These are phyloP conservation scores for Leucania comma DNA, from an alignment of 2,888 invertebrate genomes.

Conservation along the genomic window DNA sequence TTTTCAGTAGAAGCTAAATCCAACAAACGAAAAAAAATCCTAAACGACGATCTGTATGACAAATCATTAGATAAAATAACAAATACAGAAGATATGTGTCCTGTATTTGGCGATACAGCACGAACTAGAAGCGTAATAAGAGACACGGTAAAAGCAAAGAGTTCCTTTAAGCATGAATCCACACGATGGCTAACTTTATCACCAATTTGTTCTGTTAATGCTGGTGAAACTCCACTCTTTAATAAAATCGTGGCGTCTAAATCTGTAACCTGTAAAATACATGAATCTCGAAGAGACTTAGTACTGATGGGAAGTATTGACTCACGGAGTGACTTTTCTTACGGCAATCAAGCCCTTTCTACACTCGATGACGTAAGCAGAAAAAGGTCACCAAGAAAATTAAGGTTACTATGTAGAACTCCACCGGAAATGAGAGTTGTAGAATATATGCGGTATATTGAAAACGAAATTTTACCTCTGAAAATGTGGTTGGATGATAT, in stretches of 20 bases:
- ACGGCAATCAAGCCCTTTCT: slow-evolving; percentile 27
- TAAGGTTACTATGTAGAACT: slow-evolving; percentile 53
- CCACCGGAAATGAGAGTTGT: slow-evolving; percentile 77
- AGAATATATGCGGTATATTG: slow-evolving; percentile 75
- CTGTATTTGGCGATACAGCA: slow-evolving; percentile 4
- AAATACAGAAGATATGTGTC: slow-evolving; percentile 54
- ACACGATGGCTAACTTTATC: slow-evolving; percentile 71
- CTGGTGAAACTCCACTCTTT: slow-evolving; percentile 59
- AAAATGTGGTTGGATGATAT: slow-evolving; percentile 79
- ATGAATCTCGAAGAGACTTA: slow-evolving; percentile 49
- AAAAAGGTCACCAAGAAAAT: slow-evolving; percentile 19
- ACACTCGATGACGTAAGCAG: slow-evolving; percentile 24
- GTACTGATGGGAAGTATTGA: slow-evolving; percentile 17
- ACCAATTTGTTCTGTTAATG: slow-evolving; percentile 76
- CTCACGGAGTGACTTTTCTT: slow-evolving; percentile 24
- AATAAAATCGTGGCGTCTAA: slow-evolving; percentile 51
- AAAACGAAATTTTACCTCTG: slow-evolving; percentile 81
- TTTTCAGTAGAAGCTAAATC: slow-evolving; percentile 49
- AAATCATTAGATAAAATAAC: slow-evolving; percentile 63
- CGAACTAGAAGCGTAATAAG: neutral
- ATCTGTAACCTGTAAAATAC: slow-evolving; percentile 56
- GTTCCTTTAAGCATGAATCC: slow-evolving; percentile 34
- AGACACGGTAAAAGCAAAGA: neutral
- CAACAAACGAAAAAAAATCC: slow-evolving; percentile 2
- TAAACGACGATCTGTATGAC: slow-evolving; percentile 17